Evolutionary conservation across 2,888 invertebrate genomes (phyloP), one percentile per base, ranked within the genome.

Genomic region (Eristalis intricaria): DNA sequence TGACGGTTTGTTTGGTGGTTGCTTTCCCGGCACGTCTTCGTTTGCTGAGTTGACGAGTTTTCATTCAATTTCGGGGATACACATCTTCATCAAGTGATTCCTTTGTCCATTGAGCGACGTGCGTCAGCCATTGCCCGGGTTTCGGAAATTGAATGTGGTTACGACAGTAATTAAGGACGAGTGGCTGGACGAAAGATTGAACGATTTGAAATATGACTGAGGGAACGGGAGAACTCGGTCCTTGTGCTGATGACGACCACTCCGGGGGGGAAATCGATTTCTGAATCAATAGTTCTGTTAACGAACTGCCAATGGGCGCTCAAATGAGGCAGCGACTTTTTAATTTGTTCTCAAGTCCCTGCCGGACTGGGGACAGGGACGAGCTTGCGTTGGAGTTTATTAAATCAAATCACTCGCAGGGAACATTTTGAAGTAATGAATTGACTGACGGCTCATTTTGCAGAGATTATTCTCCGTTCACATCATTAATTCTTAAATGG

Each of bases 51-150:
- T 2, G 15, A 43, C 26, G 40, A 60, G 19, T 40, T 60, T 29
- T 60, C 40, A 60, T 61, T 40, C n/a, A 60, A 70, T 38, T 40
- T 71, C 4, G 23, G 40, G 60, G 60, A 60, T 26, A 32, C 70
- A 26, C 26, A 26, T 26, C 60, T 71, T 61, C 60, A 61, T 71
- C 38, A 43, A 61, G 10, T 32, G 7, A 5, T 22, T 23, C 40
- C 15, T 19, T 60, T 35, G 66, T 60, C 35, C 58, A 38, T n/a
- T 26, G 26, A 2, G 26, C 26, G 26, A 26, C 60, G 23, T 58
- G 40, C 38, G 26, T 35, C 38, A 23, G 70, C 8, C 60, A 60
- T 60, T 19, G 50, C 19, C 50, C 8, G 50, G 19, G 50, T 8
- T 50, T 50, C 50, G 50, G 19, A 50, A 50, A 50, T 50, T 50